These are phyloP conservation scores for Pyrrhosoma nymphula DNA, from an alignment of 2,888 invertebrate genomes.

Conservation along the genomic window DNA sequence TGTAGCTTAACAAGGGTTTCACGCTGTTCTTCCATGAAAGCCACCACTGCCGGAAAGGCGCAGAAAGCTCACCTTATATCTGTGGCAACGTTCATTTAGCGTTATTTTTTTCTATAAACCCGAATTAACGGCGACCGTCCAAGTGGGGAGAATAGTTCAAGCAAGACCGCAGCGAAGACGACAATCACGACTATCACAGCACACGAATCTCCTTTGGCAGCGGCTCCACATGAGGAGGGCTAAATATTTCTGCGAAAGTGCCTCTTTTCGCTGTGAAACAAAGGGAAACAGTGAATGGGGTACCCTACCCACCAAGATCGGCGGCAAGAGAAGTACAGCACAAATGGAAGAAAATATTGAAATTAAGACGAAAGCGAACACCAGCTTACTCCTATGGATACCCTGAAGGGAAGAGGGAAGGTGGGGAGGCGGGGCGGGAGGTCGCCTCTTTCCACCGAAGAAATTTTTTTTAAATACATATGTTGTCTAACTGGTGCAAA, in stretches of 20 bases:
- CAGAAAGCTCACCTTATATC: no score
- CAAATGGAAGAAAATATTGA: background rate
- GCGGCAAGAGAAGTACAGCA: background rate
- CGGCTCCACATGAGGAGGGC: no score
- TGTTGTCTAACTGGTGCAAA: background rate
- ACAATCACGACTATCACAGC: no score
- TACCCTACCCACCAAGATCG: background rate
- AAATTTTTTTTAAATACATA: background rate
- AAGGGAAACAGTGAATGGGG: background rate
- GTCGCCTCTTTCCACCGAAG: background rate
- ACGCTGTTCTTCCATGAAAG: no score
- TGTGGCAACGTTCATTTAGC: no score
- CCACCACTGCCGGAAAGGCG: no score
- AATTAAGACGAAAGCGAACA: background rate
- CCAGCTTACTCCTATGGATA: background rate
- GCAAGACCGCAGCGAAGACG: no score
- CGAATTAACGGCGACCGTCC: no score
- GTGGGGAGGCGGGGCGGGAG: background rate
- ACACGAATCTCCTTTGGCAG: no score
- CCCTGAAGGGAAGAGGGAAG: background rate
- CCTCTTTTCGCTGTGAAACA: background rate
- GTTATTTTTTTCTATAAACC: no score
- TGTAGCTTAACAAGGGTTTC: no score
- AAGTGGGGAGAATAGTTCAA: no score
- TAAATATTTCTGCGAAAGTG: background rate